Percentiles rank a stretch among this genome's conserved stretches.
Conservation (phyloP, 2,113 vertebrate species). For the Gambusia holbrooki region DNA sequence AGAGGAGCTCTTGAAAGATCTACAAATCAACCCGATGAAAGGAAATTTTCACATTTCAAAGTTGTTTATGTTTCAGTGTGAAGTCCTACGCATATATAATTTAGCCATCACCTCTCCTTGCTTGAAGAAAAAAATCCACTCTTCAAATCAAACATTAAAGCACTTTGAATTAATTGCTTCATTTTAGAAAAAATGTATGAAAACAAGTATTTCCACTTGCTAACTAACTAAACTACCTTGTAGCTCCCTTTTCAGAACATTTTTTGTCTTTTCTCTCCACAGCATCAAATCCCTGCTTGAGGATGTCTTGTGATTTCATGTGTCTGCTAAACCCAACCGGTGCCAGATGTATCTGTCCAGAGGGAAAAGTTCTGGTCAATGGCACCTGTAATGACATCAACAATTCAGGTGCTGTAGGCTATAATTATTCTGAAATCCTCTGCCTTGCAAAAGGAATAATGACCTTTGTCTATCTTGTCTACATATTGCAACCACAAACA, state of each 20-base stretch:
- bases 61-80: constrained; percentile 41
- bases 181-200: constrained; percentile 6
- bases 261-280: constrained; percentile 38
- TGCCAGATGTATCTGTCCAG: constrained; percentile 91
- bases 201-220: constrained; percentile 3
- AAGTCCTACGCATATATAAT: constrained; percentile 17
- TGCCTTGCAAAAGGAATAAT: not conserved
- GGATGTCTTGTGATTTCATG: constrained; percentile 92
- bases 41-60: constrained; percentile 16
- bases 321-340: constrained; percentile 94
- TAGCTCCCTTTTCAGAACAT: not conserved
- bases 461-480: too few species aligned
- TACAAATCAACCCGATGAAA: constrained; percentile 32
- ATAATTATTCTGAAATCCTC: not conserved
- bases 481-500: not conserved
- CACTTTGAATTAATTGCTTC: constrained; percentile 37
- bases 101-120: constrained; percentile 6
- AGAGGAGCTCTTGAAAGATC: constrained; percentile 28
- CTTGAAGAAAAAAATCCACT: constrained; percentile 12
- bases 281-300: constrained; percentile 93
- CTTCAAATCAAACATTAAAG: constrained; percentile 37
- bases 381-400: constrained; percentile 88
- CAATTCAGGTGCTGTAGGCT: constrained; percentile 81
- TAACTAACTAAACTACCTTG: constrained; percentile 14
- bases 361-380: constrained; percentile 92